Conservation (phyloP, 2,113 vertebrate species). For the Nothocercus nigrocapillus region DNA sequence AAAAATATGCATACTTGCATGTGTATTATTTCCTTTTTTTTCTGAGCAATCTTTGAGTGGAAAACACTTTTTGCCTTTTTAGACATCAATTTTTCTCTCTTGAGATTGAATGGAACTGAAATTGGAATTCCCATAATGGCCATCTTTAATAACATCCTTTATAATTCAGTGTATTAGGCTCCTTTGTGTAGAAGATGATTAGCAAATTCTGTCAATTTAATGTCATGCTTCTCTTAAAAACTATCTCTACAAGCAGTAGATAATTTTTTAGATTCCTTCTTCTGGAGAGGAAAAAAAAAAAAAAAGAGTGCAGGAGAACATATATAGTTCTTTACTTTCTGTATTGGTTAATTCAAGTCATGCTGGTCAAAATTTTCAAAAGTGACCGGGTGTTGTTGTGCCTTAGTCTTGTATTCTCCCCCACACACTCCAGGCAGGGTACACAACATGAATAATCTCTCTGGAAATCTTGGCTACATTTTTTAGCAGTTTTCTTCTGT, state of each 20-base stretch:
- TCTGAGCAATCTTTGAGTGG: not conserved
- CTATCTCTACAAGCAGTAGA: too few species aligned
- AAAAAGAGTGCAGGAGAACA: not conserved
- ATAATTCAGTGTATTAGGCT: not conserved
- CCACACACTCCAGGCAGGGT: accelerated
- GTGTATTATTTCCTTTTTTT: not conserved
- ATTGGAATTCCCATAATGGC: not conserved
- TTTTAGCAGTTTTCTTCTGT: not conserved
- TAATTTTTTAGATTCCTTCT: not conserved
- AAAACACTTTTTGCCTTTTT: not conserved
- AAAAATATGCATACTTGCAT: not conserved
- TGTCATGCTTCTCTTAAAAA: not conserved
- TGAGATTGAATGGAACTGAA: not conserved
- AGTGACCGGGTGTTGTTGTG: not conserved
- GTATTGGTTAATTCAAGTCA: not conserved
- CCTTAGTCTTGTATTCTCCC: accelerated
- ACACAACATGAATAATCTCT: not conserved
- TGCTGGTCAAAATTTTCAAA: not conserved
- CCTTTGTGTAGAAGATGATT: not conserved
- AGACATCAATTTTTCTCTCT: not conserved
- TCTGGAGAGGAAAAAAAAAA: not conserved
- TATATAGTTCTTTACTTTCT: not conserved
- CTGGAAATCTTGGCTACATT: not conserved
- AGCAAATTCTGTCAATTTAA: not conserved
- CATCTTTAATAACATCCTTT: not conserved